phyloP scores from a whole-genome alignment of 1,140 invertebrate species.

The Copidosoma floridanum region DNA sequence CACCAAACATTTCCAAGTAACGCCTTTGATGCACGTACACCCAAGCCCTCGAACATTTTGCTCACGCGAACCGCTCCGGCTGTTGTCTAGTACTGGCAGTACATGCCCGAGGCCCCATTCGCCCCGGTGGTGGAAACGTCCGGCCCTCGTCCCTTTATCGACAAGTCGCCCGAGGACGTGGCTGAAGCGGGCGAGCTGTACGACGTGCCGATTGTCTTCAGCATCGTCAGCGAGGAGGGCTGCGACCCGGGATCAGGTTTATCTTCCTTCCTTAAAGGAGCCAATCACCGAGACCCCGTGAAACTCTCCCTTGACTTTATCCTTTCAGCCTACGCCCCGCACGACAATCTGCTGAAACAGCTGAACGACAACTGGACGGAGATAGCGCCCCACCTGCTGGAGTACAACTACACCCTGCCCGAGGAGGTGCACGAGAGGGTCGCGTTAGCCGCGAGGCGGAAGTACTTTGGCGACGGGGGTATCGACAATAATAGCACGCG shows the following conservation, averaged over 20 bases:
- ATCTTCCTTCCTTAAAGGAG: background rate
- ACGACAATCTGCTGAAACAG: slow-evolving; percentile 2
- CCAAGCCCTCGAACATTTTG: no score
- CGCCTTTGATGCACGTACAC: no score
- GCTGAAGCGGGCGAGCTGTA: background rate
- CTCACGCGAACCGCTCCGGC: no score
- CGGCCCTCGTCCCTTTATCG: background rate
- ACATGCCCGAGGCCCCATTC: slow-evolving; percentile 5
- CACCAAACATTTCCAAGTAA: slow-evolving; percentile 23
- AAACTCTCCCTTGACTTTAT: no score
- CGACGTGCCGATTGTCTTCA: slow-evolving; percentile 1
- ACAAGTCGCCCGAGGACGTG: background rate
- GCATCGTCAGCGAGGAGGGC: background rate
- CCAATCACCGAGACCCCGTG: background rate
- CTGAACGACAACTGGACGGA: background rate
- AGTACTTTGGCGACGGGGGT: background rate
- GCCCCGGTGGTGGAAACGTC: background rate
- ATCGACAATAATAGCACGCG: background rate
- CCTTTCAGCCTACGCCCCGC: background rate
- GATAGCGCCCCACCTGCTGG: background rate
- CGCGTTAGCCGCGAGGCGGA: background rate
- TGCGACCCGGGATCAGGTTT: slow-evolving; percentile 10
- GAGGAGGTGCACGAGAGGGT: background rate
- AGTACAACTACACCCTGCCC: slow-evolving; percentile 11
- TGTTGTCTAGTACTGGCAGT: slow-evolving; percentile 8